Evolutionary conservation across 2,797 vertebrate genomes (phyloP).

Genomic region (Gadopsis bispinosus): DNA sequence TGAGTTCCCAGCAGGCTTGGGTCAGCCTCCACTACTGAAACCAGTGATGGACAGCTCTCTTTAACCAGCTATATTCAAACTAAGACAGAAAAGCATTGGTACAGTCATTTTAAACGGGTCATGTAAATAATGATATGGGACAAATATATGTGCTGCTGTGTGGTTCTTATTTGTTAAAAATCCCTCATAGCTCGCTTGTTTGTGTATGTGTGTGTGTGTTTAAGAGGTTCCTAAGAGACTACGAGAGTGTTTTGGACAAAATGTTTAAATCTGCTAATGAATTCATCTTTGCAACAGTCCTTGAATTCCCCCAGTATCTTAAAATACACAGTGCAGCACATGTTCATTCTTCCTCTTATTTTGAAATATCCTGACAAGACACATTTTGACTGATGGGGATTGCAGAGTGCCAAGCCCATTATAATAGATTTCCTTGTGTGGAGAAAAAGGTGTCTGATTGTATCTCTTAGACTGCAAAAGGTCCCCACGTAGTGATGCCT

Average conservation of each 20-base stretch:
- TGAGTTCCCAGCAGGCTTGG: constrained; percentile 83
- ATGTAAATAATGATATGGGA: constrained; percentile 30
- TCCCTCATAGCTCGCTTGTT: constrained; percentile 41
- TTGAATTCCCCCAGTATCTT: constrained; percentile 43
- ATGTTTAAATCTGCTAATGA: constrained; percentile 56
- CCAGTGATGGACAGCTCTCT: constrained; percentile 74
- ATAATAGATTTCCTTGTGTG: constrained; percentile 1
- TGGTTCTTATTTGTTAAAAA: constrained; percentile 44
- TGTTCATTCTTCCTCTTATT: constrained; percentile 28
- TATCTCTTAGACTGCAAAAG: constrained; percentile 5
- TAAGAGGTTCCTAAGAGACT: constrained; percentile 48
- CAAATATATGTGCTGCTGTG: constrained; percentile 21
- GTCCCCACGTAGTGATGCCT: not conserved
- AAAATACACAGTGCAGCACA: constrained; percentile 18
- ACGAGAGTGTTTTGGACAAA: constrained; percentile 46
- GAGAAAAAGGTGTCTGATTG: constrained; percentile 1
- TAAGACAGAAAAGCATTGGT: constrained; percentile 25
- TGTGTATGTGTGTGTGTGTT: constrained; percentile 48
- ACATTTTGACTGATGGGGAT: constrained; percentile 35
- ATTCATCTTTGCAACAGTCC: constrained; percentile 41
- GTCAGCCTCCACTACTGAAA: constrained; percentile 68
- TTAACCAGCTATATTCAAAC: constrained; percentile 61
- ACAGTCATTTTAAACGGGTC: constrained; percentile 24
- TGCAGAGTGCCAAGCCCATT: constrained; percentile 8
- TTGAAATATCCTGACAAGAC: constrained; percentile 41